Base-by-base conservation (phyloP, 1,140 invertebrate genomes). In the Liolophura sinensis region DNA sequence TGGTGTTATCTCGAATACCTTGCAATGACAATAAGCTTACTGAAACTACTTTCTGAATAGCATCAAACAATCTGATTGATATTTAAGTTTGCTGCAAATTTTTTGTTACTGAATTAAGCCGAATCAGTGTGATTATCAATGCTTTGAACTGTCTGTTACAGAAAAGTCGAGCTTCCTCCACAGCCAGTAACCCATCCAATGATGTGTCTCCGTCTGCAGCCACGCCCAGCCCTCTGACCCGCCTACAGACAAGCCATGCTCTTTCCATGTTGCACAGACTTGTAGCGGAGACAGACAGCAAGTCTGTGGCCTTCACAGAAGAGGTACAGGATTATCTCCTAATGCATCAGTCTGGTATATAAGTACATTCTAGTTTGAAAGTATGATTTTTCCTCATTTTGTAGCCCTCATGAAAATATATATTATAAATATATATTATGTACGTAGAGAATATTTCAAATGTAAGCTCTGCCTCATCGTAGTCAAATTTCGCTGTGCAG, bases 231-330 rank as follows among this genome's bases (percentile, higher is more conserved):
- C 74, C 77, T 9, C 64, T 76, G 52, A 85, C 84, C 71, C 86
- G 86, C 52, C 82, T 89, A 14, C 89, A 90, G 67, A 85, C 88
- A 65, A 88, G 88, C 7, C 88, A 90, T 68, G 90, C 90, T 3
- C 92, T 91, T 12, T 89, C 88, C 5, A 94, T 98, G 92, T 83
- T 98, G 40, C 92, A 96, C 72, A 91, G 95, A 81, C 85, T 98
- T 16, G 95, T 98, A 51, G 93, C 94, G 7, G 96, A 98, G 84
- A 93, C 93, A n/a, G 93, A 94, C 65, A 95, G 94, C 78, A 94
- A 95, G 80, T 91, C 93, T 47, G 92, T 96, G 3, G 95, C 94
- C 3, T 97, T 96, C 77, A 95, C 85, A 52, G 87, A 88, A 72
- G 86, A 88, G 73, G 84, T 86, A 62, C 66, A 78, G 66, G 1